These are phyloP conservation scores for Saccostrea echinata DNA, from an alignment of 1,140 invertebrate genomes.

Conservation along the genomic window DNA sequence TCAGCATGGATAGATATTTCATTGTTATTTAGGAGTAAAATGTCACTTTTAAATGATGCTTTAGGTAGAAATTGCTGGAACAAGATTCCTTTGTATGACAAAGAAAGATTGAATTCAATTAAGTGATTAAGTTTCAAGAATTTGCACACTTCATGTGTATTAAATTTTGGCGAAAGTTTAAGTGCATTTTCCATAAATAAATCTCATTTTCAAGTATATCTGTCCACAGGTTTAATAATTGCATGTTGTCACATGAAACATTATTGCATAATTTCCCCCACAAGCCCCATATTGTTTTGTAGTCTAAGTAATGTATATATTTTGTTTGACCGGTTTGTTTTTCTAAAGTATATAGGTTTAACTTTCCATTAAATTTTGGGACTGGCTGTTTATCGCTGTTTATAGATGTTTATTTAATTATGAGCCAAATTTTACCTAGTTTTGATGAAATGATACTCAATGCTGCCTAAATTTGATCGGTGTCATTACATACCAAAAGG, in stretches of 20 bases:
- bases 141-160: background rate
- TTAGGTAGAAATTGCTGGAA: background rate
- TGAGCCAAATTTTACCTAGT: background rate
- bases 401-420: slow-evolving; percentile 12
- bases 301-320: background rate
- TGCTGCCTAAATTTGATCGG: background rate
- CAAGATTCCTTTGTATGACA: background rate
- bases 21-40: background rate
- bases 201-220: background rate
- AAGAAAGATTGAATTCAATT: background rate
- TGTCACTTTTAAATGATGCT: background rate
- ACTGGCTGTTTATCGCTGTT: background rate
- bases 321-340: background rate
- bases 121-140: background rate
- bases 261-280: background rate
- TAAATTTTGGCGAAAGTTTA: background rate
- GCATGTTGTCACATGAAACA: background rate
- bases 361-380: background rate
- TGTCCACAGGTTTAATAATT: background rate
- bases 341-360: background rate
- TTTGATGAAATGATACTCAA: background rate
- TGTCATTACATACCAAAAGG: slow-evolving; percentile 5
- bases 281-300: slow-evolving; percentile 6
- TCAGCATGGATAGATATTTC: background rate
- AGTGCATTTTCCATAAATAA: background rate